Base-by-base conservation (phyloP, 2,888 invertebrate species). In the Altica lythri region DNA sequence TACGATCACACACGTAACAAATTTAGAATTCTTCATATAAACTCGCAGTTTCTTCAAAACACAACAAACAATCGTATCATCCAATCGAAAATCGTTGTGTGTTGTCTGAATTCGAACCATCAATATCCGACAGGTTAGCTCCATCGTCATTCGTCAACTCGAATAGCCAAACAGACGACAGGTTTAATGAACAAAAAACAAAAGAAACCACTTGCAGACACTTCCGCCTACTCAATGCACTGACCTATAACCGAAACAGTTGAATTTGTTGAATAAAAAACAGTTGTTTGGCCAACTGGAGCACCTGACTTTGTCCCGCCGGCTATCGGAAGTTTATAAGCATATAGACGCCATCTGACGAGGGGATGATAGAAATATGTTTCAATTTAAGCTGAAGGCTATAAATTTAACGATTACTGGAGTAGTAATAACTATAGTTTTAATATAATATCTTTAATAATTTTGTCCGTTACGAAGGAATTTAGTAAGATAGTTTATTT, bases 201-300 rank as follows among this genome's bases (percentile, higher is more conserved):
- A 42, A 46, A 53, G 37, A 43, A 49, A 40, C 42, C 48, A 43
- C 43, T 46, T 44, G 35, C 37, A 30, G 38, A 45, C 19, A 57
- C 57, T 53, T 53, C 57, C 57, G 53, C 53, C 57, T 53, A 57
- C 49, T 48, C 22, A 16, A 29, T 30, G 34, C 27, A 19, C 45
- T 40, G 30, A 43, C 46, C 57, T 45, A 46, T 35, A 55, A 51
- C 55, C 47, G 55, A 51, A 40, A 53, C 53, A 22, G 32, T 29
- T 22, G 34, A 51, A 51, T 14, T 4, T 19, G 38, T 38, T 13
- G 10, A 50, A 17, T 29, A 53, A 48, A 37, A 48, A 47, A 48
- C 48, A 14, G 38, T 37, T 37, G 30, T 12, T 29, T 17, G 32
- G 38, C 19, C 42, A 42, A 50, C 16, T 37, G 30, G 30, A 46